A percentile compares a stretch with the other conserved stretches of the same genome.
Conservation (phyloP, 2,113 vertebrate genomes). For the Dasyprocta punctata region DNA sequence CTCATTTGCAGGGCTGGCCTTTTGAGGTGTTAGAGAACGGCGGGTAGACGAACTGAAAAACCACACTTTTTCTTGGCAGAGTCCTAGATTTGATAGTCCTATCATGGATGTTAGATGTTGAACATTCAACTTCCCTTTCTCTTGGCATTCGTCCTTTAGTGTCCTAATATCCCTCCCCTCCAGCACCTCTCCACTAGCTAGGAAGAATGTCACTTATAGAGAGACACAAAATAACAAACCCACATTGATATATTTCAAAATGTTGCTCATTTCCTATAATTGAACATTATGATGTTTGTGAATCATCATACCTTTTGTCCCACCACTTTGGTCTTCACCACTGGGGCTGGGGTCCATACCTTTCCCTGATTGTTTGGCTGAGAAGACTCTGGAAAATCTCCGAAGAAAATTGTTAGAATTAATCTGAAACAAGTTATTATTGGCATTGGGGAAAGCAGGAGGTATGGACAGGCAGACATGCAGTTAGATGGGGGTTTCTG, state of each 20-base stretch:
- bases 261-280: background rate
- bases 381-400: conserved; percentile 37
- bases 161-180: background rate
- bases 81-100: background rate
- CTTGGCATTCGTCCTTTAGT: background rate
- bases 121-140: background rate
- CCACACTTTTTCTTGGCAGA: background rate
- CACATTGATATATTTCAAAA: background rate
- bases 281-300: background rate
- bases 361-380: background rate
- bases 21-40: background rate
- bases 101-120: background rate
- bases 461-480: background rate
- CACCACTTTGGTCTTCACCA: background rate
- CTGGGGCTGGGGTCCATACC: background rate
- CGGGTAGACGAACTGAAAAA: background rate
- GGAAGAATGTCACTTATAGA: background rate
- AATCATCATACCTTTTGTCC: background rate
- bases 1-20: background rate
- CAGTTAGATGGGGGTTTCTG: background rate
- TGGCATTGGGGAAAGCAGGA: background rate
- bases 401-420: conserved; percentile 38
- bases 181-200: no score
- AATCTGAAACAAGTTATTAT: conserved; percentile 33
- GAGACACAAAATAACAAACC: background rate